Conservation (phyloP, 2,797 vertebrate genomes). For the Ambastaia sidthimunki region DNA sequence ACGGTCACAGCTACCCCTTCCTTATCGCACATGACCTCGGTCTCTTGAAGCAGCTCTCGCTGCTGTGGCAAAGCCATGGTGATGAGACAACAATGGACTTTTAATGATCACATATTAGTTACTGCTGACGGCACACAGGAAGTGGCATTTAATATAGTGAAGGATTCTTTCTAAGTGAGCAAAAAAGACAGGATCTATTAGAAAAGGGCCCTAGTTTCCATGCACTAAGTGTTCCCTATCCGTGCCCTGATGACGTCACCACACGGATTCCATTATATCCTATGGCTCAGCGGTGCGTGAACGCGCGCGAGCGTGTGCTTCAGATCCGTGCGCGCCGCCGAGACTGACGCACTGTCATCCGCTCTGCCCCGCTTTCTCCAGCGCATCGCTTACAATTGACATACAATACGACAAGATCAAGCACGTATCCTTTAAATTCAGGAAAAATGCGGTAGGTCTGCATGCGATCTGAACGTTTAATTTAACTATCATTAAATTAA, state of each 20-base stretch:
- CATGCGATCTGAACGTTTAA: too few relatives aligned
- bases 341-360: slow-evolving; percentile 67
- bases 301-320: slow-evolving; percentile 67
- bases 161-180: neutral
- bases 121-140: slow-evolving; percentile 37
- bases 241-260: slow-evolving; percentile 74
- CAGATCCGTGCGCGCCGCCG: slow-evolving; percentile 63
- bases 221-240: slow-evolving; percentile 71
- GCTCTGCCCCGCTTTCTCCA: slow-evolving; percentile 59
- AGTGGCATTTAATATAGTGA: slow-evolving; percentile 52
- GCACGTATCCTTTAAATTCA: neutral
- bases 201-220: slow-evolving; percentile 61
- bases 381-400: slow-evolving; percentile 25
- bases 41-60: slow-evolving; percentile 86
- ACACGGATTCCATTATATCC: slow-evolving; percentile 72
- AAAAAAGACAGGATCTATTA: slow-evolving; percentile 8
- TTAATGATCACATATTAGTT: slow-evolving; percentile 31
- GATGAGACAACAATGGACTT: neutral
- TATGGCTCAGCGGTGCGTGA: slow-evolving; percentile 69
- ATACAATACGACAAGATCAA: neutral
- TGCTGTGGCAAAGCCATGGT: slow-evolving; percentile 89
- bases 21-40: slow-evolving; percentile 91
- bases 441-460: neutral
- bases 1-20: slow-evolving; percentile 87
- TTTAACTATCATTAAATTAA: neutral